Base-by-base conservation (phyloP, 2,113 vertebrate species). In the Boleophthalmus pectinirostris region DNA sequence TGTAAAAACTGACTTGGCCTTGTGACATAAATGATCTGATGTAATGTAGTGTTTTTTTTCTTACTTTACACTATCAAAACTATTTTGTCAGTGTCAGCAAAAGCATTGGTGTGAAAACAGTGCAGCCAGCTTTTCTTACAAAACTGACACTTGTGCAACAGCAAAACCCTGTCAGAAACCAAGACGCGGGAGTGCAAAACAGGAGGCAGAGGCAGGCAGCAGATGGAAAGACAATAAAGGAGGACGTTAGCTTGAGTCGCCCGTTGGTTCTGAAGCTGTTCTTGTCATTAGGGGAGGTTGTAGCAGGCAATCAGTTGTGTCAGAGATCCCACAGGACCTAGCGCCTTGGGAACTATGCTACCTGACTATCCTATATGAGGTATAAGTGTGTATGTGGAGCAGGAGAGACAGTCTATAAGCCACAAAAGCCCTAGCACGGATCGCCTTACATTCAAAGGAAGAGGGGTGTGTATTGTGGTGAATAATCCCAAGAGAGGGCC, bases 251-350 rank as follows among this genome's bases (percentile, higher is more conserved):
- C 23, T 63, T 54, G 21, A 61, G 60, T 65, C 21, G 18, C 60
- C 56, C 18, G 66, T 66, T 75, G 66, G 20, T 71, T 66, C 24
- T 25, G 60, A 56, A 73, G 66, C 65, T 73, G 73, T 76, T 79
- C 67, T 15, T 73, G 70, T 71, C 68, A 76, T 77, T 69, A 77
- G 20, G 69, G 58, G 23, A 76, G 51, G 38, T 58, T 21, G n/a
- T 53, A 71, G 51, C 70, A 73, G 72, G 64, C 68, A 82, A 77
- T 71, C 70, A 85, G 68, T 69, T 74, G 68, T 79, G 65, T 76
- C 65, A 77, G 46, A 66, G 65, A 79, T 79, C 68, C 70, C 73
- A 21, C 35, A 73, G 73, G 82, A 81, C 69, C 54, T 13, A 18
- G 12, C 15, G 64, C 65, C 65, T 16, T 80, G 78, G 69, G 68